Evolutionary conservation across 2,888 invertebrate species (phyloP), one percentile per base, ranked within the genome.

Genomic region (Plagodis pulveraria): DNA sequence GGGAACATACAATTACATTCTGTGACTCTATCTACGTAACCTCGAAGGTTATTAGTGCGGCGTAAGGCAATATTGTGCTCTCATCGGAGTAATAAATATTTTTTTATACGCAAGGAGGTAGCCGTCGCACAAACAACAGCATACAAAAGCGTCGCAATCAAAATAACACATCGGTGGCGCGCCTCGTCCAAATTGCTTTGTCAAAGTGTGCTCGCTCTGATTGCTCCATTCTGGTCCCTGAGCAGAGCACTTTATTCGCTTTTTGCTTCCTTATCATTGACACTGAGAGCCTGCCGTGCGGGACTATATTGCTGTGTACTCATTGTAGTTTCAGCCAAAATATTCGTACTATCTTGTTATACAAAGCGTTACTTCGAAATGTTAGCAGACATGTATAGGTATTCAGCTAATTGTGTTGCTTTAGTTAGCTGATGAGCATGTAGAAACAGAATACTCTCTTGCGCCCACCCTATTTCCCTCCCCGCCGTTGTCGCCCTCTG

Each of bases 121-220:
- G 76, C 78, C 78, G 75, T 76, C 78, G 76, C 82, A 78, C 82
- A 83, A 84, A 84, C 82, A 83, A 78, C 76, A 77, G 74, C 79
- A 79, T 82, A 85, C 84, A 88, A 87, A 87, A 84, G 84, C 84
- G 82, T 74, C 82, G 84, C 88, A 87, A 88, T 90, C 87, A 89
- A 87, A 90, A 89, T 87, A 89, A 89, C 85, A 89, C 86, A 87
- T 89, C 80, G 86, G 78, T 78, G 78, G 79, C 80, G 76, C 77
- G 81, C 83, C 78, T 81, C 80, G 80, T 78, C 86, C 83, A 86
- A 90, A 90, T 89, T 88, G 89, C 89, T 88, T 84, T 87, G 89
- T 89, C 90, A 90, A 85, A 88, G 86, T 87, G 86, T 86, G 86
- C 85, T 82, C 84, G 80, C 84, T 78, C 82, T 89, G 90, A 90